Base-by-base conservation (phyloP, 2,113 vertebrate genomes). In the Sylvicapra grimmia region DNA sequence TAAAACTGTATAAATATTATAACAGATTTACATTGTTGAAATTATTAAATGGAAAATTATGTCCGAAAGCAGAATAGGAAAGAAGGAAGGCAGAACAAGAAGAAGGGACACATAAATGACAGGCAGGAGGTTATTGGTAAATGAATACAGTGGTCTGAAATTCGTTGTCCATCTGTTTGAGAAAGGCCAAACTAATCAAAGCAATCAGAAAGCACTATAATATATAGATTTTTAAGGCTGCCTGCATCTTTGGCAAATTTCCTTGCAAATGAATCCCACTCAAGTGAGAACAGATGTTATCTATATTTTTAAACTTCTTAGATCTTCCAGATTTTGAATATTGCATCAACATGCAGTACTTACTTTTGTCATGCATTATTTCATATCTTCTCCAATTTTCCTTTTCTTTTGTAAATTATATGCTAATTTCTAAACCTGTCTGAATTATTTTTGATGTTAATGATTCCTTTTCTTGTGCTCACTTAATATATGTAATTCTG, bases 381-480 rank as follows among this genome's bases (percentile, higher is more conserved):
- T 97, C 63, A 53, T 88, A 86, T 85, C 51, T 82, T 93, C 33
- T 10, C 47, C 25, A 96, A 90, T 97, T 96, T 56, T 97, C 25
- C 85, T 94, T 95, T 89, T 14, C 53, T 90, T 97, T 95, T 6
- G 18, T 95, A 97, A 97, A 96, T 98, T 87, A 87, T 47, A 63
- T 96, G 95, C 65, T 97, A 97, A 97, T 97, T 97, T 93, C 40
- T 44, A 96, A 96, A 93, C 25, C 49, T 72, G 25, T 93, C 83
- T 33, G 19, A 98, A 88, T 96, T 98, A 25, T 80, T 98, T 97
- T 94, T 94, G 75, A 97, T 98, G 91, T 65, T 97, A 68, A 93
- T 92, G 51, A 93, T 87, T 88, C 88, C 7, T 89, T 44, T 47
- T 63, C 54, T 93, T 95, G 19, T 95, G 79, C 49, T 79, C 63